Evolutionary conservation across 2,797 vertebrate genomes (phyloP), one percentile per base, ranked within the genome.

Genomic region (Myotis planiceps): DNA sequence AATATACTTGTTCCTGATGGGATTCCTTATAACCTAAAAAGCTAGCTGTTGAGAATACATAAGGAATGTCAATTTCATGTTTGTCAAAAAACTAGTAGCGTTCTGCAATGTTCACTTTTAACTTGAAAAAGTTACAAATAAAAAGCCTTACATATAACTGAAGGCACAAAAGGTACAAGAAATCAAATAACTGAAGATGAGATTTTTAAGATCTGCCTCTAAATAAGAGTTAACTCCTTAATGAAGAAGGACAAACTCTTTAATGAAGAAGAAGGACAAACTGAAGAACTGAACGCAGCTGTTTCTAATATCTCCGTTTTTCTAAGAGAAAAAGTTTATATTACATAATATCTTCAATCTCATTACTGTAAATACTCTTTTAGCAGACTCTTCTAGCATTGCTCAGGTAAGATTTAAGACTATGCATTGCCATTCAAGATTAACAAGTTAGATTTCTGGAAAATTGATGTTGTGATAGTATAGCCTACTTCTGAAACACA

Each of bases 1-100:
- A 97, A 81, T 47, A 96, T 74, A 92, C 37, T 39, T 95, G 81
- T 27, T 92, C 94, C 51, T 68, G 58, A 72, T 1, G 78, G 14
- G 27, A 90, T 79, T 92, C 25, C 47, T 93, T 65, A 85, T 55
- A 71, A 71, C 2, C 21, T 88, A 39, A 96, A 94, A 93, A 93
- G 21, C 8, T 71, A 94, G 47, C 23, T 92, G 14, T 18, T 95
- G 39, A 96, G 55, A 94, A 82, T 45, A 90, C 5, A 66, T 65
- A 82, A 83, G 32, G 8, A 69, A 71, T 49, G 14, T 65, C 39
- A 13, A 83, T 19, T 27, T 83, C 18, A 29, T 27, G 27, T 74
- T 78, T 90, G 39, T 81, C 32, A 90, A 68, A 76, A 89, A 94
- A 65, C 53, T 51, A 95, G 47, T 10, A 84, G 27, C 6, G 29